phyloP scores from a whole-genome alignment of 2,113 vertebrate species.

The Megaleporinus macrocephalus region DNA sequence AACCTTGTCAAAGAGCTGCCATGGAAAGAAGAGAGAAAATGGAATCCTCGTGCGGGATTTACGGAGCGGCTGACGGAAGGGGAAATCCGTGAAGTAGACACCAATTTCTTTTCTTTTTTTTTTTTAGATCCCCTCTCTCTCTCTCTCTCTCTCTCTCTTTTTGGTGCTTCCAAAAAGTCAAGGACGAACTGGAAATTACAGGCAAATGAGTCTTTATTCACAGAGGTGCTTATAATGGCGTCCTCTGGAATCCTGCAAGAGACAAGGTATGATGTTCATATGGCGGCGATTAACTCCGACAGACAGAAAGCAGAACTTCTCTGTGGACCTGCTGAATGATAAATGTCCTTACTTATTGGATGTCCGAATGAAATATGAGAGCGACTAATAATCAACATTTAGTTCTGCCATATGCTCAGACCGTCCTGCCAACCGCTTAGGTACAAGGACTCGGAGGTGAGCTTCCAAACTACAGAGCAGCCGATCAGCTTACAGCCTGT shows the following conservation, averaged over 20 bases:
- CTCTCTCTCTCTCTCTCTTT: neutral
- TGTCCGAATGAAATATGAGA: slow-evolving; percentile 76
- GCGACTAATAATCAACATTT: slow-evolving; percentile 76
- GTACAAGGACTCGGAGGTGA: slow-evolving; percentile 75
- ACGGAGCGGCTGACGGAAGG: neutral
- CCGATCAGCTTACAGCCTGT: neutral
- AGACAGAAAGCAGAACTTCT: slow-evolving; percentile 45
- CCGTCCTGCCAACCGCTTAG: slow-evolving; percentile 71
- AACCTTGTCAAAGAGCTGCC: slow-evolving; percentile 48
- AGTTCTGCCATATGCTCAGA: slow-evolving; percentile 76
- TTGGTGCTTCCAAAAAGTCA: slow-evolving; percentile 50
- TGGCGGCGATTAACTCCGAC: slow-evolving; percentile 64
- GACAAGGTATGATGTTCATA: slow-evolving; percentile 70
- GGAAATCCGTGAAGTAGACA: slow-evolving; percentile 1
- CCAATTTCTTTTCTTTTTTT: neutral
- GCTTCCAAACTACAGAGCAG: slow-evolving; percentile 39
- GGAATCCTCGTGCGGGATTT: slow-evolving; percentile 4
- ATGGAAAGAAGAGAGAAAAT: slow-evolving; percentile 6
- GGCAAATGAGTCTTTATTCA: slow-evolving; percentile 49
- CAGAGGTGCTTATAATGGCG: slow-evolving; percentile 63
- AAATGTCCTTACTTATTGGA: slow-evolving; percentile 72
- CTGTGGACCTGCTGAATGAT: slow-evolving; percentile 67
- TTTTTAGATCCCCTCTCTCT: neutral
- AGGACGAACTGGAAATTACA: slow-evolving; percentile 71
- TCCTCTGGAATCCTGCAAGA: slow-evolving; percentile 65